Percentiles rank a stretch among this genome's conserved stretches.
phyloP scores from a whole-genome alignment of 2,113 vertebrate species.

The Poicephalus meyeri region DNA sequence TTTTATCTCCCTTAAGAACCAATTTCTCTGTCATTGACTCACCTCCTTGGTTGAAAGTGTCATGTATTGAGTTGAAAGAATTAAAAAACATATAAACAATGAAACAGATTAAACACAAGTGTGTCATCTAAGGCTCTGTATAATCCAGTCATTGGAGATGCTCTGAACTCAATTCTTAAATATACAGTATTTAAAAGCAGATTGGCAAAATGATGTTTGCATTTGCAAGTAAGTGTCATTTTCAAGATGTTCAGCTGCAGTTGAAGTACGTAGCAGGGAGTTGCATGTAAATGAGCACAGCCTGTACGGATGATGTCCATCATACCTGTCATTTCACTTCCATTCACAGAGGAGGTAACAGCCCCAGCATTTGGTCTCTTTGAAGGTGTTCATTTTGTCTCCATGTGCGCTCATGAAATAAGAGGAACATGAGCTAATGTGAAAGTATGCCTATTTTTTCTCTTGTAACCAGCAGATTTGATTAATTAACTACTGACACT shows the following conservation, averaged over 20 bases:
- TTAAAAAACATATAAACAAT: not conserved
- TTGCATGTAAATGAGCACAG: not conserved
- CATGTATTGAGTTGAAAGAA: not conserved
- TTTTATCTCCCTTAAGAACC: not conserved
- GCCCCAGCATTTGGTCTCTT: accelerated
- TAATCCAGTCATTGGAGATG: not conserved
- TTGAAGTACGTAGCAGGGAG: not conserved
- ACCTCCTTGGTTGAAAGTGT: not conserved
- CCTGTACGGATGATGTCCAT: not conserved
- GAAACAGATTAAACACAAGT: not conserved
- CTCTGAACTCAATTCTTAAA: not conserved
- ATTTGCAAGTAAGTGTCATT: not conserved
- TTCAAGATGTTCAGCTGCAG: not conserved
- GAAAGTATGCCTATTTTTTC: not conserved
- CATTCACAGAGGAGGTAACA: not conserved
- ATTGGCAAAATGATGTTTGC: not conserved
- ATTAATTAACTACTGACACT: not conserved
- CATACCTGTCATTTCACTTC: not conserved
- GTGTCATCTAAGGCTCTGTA: not conserved
- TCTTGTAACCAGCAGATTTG: not conserved
- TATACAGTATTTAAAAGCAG: not conserved
- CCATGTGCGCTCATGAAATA: not conserved
- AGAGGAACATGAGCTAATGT: not conserved
- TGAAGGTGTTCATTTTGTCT: not conserved
- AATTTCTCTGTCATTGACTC: not conserved